A percentile compares a stretch with the other conserved stretches of the same genome.
Conservation (phyloP, 2,888 invertebrate species). For the Therioaphis trifolii region DNA sequence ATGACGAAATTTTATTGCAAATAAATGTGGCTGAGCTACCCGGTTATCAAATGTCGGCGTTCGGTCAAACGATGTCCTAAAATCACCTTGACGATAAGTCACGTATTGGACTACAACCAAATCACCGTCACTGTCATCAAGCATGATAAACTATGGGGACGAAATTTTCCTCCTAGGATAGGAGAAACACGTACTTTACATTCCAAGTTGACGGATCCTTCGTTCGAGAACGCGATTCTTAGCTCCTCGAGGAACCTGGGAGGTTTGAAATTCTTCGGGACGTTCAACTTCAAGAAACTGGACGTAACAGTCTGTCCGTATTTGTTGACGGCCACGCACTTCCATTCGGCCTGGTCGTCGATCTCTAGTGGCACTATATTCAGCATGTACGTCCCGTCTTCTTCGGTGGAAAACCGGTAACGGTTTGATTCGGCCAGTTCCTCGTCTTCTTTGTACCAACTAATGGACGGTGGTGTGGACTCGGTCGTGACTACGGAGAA, state of each 20-base stretch:
- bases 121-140: too few species aligned
- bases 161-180: too few species aligned
- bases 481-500: slow-evolving; percentile 78
- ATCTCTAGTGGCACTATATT: slow-evolving; percentile 82
- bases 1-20: too few species aligned
- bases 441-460: slow-evolving; percentile 90
- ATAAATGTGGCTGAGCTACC: too few species aligned
- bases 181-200: slow-evolving; percentile 74
- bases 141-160: too few species aligned
- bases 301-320: slow-evolving; percentile 90
- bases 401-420: slow-evolving; percentile 77
- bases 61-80: too few species aligned
- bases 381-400: slow-evolving; percentile 79
- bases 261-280: slow-evolving; percentile 89
- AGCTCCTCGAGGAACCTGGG: slow-evolving; percentile 88
- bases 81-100: too few species aligned
- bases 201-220: slow-evolving; percentile 90
- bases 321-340: slow-evolving; percentile 88
- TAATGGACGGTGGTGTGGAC: slow-evolving; percentile 82
- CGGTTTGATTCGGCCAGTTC: slow-evolving; percentile 77
- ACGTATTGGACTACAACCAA: too few species aligned
- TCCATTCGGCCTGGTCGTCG: slow-evolving; percentile 91
- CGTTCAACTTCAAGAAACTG: slow-evolving; percentile 84
- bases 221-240: slow-evolving; percentile 85
- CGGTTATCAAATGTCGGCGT: too few species aligned